Base-by-base conservation (phyloP, 1,140 invertebrate species). In the Heliconius nattereri region DNA sequence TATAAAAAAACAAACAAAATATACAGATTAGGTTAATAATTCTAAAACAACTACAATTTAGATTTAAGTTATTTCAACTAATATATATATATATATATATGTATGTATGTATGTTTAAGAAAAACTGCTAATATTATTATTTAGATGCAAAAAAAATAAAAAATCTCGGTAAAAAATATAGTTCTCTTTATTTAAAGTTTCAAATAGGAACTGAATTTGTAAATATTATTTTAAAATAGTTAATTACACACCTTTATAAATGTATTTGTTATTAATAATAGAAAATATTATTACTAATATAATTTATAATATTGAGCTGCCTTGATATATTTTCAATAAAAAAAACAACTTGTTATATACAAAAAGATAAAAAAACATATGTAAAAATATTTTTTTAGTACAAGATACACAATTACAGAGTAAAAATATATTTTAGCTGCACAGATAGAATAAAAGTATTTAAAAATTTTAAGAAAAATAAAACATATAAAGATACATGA, bases 191-290 rank as follows among this genome's bases (percentile, higher is more conserved):
- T 75, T 75, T 57, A 75, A 35, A 57, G 13, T 57, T 75, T 75
- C 11, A 35, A 32, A 75, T 75, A 75, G 73, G 73, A 75, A 75
- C 73, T 74, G 11, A 23, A 7, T 11, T 8, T 57, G n/a, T 57
- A 57, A 23, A 3, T 57, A 23, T 57, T 11, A 11, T 66, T 23
- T 66, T 29, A 66, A 66, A 60, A 60, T 23, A 60, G 54, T n/a
- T 60, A 60, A 60, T 60, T 60, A 60, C n/a, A 60, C 23, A 52
- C n/a, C 54, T 60, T 60, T 23, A 57, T 57, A 26, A 26, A 52
- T 16, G 13, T 16, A 20, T 52, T 52, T 52, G 49, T 52, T 52
- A 52, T 6, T 52, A 52, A 52, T 20, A 20, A 52, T 52, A 52
- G 49, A 52, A 52, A 52, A 52, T 6, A 20, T 52, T 52, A 60